phyloP scores from a whole-genome alignment of 2,113 vertebrate species.

The Oceanodroma tethys region DNA sequence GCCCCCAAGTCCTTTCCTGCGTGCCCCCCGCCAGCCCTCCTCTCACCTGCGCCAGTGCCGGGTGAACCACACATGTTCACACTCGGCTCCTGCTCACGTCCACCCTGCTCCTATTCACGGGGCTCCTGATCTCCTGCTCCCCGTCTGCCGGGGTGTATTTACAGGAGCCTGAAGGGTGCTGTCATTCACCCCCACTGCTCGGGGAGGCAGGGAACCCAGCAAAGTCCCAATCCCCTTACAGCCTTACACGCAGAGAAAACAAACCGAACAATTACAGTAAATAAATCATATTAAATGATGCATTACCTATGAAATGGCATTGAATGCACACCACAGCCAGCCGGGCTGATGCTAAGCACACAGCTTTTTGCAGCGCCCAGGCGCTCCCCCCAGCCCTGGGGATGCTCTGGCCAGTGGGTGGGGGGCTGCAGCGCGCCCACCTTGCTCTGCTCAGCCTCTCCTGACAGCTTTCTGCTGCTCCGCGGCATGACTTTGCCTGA shows the following conservation, averaged over 20 bases:
- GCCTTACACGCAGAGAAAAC: not conserved
- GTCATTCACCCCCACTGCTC: fast-evolving
- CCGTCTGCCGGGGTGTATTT: fast-evolving
- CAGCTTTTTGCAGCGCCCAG: not conserved
- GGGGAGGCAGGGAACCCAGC: not conserved
- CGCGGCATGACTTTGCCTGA: fast-evolving
- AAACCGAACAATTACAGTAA: not conserved
- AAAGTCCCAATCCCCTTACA: not conserved
- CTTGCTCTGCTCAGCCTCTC: not conserved
- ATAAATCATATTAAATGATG: fast-evolving
- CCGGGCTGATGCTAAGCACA: fast-evolving
- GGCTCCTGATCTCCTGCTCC: not conserved
- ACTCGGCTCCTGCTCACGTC: fast-evolving
- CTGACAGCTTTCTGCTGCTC: not conserved
- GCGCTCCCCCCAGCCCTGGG: fast-evolving
- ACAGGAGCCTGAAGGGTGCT: not conserved
- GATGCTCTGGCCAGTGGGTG: fast-evolving
- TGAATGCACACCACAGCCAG: not conserved
- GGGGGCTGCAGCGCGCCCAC: not conserved
- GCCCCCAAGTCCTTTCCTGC: fast-evolving
- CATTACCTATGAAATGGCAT: not conserved
- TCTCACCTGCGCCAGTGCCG: not conserved
- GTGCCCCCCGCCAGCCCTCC: not conserved
- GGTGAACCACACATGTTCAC: not conserved
- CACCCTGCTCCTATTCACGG: fast-evolving